Base-by-base conservation (phyloP, 2,113 vertebrate genomes). In the Erinaceus europaeus region DNA sequence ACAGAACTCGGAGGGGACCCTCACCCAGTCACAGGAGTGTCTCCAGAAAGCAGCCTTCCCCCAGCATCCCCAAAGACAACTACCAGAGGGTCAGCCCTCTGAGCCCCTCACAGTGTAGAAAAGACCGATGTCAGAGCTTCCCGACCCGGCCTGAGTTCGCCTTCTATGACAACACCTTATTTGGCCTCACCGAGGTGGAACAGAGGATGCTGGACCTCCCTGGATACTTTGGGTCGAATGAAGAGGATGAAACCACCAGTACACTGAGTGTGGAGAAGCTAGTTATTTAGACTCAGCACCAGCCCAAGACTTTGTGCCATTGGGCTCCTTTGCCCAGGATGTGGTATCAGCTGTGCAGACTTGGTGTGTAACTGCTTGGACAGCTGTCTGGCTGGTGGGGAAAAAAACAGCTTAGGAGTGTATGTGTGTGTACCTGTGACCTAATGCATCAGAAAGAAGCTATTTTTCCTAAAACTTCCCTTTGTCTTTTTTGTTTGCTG, bases 171-270 rank as follows among this genome's bases (percentile, higher is more conserved):
- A 97, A 97, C 14, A 98, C 98, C 0, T 97, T 98, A 1, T 99
- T 98, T 55, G 97, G 97, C 72, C 98, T 99, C 92, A 98, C 97
- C 0, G 98, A 99, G 91, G 97, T 97, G 0, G 98, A 99, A 91
- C 98, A 98, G 94, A 97, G 95, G 94, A 98, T 98, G 98, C 96
- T 98, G 6, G 98, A 99, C 94, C 95, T 99, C 53, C 98, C 98
- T 0, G 97, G 97, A 23, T 98, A 97, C 93, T 98, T 98, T 81
- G 97, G 97, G 55, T 98, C 97, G 9, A 97, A 97, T 3, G 98
- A 97, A 92, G 98, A 98, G 72, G 97, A 98, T 48, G 95, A 94
- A 64, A 94, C 93, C 61, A 95, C 96, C 6, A 98, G 97, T 87
- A 97, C 97, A 20, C 85, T 97, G 52, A 98, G 97, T 46, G 75